phyloP scores from a whole-genome alignment of 2,888 invertebrate species.

The Eupeodes latifasciatus region DNA sequence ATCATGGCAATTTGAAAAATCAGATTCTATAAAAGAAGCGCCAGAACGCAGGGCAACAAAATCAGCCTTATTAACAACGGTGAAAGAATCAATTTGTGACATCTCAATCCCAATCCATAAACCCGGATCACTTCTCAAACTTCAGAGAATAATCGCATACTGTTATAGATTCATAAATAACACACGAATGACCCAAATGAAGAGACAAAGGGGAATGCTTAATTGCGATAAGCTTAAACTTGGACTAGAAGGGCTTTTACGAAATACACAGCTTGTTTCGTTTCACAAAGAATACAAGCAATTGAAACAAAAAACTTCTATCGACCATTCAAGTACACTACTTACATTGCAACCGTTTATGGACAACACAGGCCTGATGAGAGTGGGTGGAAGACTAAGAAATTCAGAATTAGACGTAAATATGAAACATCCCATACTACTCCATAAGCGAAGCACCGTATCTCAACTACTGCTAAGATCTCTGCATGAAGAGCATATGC shows the following conservation, averaged over 20 bases:
- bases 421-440: not conserved
- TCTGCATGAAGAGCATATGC: slow-evolving; percentile 1
- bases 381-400: not conserved
- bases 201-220: not conserved
- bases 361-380: not conserved
- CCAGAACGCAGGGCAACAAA: not conserved
- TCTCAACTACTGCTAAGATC: not conserved
- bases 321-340: slow-evolving; percentile 2
- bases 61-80: not conserved
- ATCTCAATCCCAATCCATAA: not conserved
- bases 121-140: not conserved
- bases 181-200: not conserved
- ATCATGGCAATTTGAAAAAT: not conserved
- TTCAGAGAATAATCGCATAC: not conserved
- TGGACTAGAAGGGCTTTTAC: not conserved
- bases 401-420: slow-evolving; percentile 2
- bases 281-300: not conserved
- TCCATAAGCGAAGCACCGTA: not conserved
- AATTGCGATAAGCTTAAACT: not conserved
- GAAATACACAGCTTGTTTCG: not conserved
- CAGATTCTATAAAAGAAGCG: not conserved
- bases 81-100: not conserved
- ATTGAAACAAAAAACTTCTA: not conserved
- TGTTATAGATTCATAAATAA: slow-evolving; percentile 1
- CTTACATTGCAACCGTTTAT: not conserved